Base-by-base conservation (phyloP, 2,888 invertebrate species). In the Nematopogon swammerdamellus region DNA sequence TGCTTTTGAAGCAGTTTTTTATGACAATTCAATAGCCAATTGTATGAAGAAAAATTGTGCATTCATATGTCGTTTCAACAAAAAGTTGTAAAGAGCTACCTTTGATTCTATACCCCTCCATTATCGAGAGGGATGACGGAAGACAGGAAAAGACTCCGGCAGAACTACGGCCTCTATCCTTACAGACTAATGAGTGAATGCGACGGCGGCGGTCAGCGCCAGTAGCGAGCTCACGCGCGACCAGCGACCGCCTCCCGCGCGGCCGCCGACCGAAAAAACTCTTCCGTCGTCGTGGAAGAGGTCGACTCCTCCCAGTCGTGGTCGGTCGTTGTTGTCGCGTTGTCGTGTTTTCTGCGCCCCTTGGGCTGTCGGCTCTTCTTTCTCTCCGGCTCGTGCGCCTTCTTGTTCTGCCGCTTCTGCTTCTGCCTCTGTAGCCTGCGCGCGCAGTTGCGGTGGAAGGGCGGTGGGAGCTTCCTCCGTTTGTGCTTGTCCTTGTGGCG, bases 201-300 rank as follows among this genome's bases (percentile, higher is more conserved):
- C 76, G 63, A 74, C 76, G 75, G 77, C 74, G 63, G 79, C 77
- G 60, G 46, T 72, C 75, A 76, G 65, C 62, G 72, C 74, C 67
- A 73, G 65, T 63, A 72, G 68, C 62, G 68, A 67, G 57, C 73
- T 73, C 68, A 79, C 71, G 73, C 73, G 68, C 73, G 80, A 58
- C 68, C 72, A 4, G 11, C 36, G 73, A 68, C 73, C 73, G 74
- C 75, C 74, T 80, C 79, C 72, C 71, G 81, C 71, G 76, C 77
- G 71, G 75, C 75, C 70, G 76, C 76, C 62, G 80, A 73, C 65
- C 81, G 80, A 71, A 81, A 82, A 75, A 82, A 81, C 80, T 80
- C 81, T 65, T 68, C 75, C 54, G 67, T 81, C 68, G 61, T 83
- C 65, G 81, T 80, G 53, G 77, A 75, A 65, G 80, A 77, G 48